phyloP scores from a whole-genome alignment of 2,113 vertebrate species.

The Syngnathus floridae region DNA sequence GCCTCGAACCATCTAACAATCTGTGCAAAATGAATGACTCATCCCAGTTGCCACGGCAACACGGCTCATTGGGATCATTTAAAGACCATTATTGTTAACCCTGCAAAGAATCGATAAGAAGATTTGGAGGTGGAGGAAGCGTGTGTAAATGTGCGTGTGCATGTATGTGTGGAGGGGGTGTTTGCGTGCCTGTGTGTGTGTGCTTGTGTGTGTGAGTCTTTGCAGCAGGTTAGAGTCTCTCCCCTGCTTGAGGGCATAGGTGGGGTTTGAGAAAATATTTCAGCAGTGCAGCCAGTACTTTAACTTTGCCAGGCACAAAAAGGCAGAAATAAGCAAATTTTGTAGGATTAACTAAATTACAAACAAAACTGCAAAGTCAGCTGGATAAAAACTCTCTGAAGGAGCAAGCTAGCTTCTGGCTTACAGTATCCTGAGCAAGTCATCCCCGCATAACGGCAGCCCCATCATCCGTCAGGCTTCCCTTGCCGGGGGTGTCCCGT shows the following conservation, averaged over 20 bases:
- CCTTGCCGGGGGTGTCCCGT: slow-evolving; percentile 37
- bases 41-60: slow-evolving; percentile 61
- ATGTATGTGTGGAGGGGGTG: background rate
- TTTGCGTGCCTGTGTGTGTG: slow-evolving; percentile 4
- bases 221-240: slow-evolving; percentile 64
- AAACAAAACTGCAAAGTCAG: slow-evolving; percentile 56
- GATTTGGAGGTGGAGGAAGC: slow-evolving; percentile 24
- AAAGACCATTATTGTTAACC: slow-evolving; percentile 53
- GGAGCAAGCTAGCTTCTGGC: slow-evolving; percentile 23
- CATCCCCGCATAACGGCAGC: slow-evolving; percentile 13
- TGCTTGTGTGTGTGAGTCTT: background rate
- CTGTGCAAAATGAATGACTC: slow-evolving; percentile 60
- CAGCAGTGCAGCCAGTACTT: slow-evolving; percentile 27
- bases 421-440: slow-evolving; percentile 15
- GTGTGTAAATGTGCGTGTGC: slow-evolving; percentile 5
- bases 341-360: background rate
- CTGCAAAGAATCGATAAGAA: slow-evolving; percentile 56
- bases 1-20: slow-evolving; percentile 48
- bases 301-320: slow-evolving; percentile 14
- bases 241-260: slow-evolving; percentile 66
- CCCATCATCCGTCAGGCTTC: slow-evolving; percentile 28
- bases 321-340: background rate
- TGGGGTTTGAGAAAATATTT: slow-evolving; percentile 71
- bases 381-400: slow-evolving; percentile 13
- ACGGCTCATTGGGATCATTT: slow-evolving; percentile 58